phyloP scores from a whole-genome alignment of 2,888 invertebrate species.

The Monochamus alternatus region DNA sequence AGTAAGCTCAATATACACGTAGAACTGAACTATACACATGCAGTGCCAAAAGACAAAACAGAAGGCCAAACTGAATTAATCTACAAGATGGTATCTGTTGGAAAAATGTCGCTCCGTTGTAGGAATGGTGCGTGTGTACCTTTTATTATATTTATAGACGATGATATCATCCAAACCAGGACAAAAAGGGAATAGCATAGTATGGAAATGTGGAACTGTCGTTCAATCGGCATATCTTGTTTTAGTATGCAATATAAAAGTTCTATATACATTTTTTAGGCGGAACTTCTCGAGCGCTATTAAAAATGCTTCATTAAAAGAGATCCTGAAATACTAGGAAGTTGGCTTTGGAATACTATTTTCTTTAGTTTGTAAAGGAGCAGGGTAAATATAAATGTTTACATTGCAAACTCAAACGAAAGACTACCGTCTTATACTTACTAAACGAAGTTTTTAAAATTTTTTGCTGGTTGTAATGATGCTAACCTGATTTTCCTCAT shows the following conservation, averaged over 20 bases:
- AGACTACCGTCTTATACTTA: neutral
- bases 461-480: neutral
- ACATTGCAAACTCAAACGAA: neutral
- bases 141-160: slow-evolving; percentile 15
- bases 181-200: neutral
- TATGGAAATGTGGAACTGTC: neutral
- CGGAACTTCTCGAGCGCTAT: neutral
- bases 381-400: neutral
- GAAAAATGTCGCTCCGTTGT: slow-evolving; percentile 33
- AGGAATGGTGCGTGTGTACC: slow-evolving; percentile 15
- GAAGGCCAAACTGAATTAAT: slow-evolving; percentile 46
- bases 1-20: slow-evolving; percentile 13
- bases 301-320: neutral
- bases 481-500: too few species aligned
- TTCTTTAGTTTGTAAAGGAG: neutral
- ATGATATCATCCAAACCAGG: slow-evolving; percentile 6
- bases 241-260: neutral
- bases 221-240: neutral
- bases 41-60: slow-evolving; percentile 35
- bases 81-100: slow-evolving; percentile 46
- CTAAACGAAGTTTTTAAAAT: neutral
- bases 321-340: neutral
- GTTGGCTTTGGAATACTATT: neutral
- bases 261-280: neutral
- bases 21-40: slow-evolving; percentile 5